These are phyloP conservation scores for Idaea biselata DNA, from an alignment of 2,888 invertebrate genomes.

Conservation along the genomic window DNA sequence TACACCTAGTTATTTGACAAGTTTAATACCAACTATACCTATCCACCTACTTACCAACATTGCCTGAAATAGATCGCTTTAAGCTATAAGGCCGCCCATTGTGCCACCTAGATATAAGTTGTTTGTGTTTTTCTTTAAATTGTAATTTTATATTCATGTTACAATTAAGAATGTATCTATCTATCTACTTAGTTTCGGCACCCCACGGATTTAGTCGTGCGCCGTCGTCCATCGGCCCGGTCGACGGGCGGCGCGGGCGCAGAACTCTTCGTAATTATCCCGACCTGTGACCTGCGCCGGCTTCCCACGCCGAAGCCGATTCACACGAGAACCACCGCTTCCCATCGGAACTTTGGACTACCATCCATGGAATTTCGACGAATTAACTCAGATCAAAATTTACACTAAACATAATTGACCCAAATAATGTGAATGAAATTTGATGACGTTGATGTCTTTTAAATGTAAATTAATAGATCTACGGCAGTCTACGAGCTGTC, in stretches of 20 bases:
- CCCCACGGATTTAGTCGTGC: background rate
- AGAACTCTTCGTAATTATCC: conserved; percentile 60
- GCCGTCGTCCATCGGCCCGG: background rate
- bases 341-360: conserved; percentile 57
- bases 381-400: background rate
- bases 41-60: too few species aligned
- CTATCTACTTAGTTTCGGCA: background rate
- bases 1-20: too few species aligned
- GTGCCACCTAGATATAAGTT: too few species aligned
- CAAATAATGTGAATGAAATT: background rate
- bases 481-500: background rate
- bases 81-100: too few species aligned
- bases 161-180: too few species aligned
- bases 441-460: conserved; percentile 21
- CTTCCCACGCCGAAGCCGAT: conserved; percentile 61
- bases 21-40: too few species aligned
- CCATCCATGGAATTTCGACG: conserved; percentile 4
- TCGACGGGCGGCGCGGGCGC: conserved; percentile 28
- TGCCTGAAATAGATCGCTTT: too few species aligned
- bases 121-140: too few species aligned
- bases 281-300: conserved; percentile 66
- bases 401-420: background rate
- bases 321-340: conserved; percentile 73
- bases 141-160: too few species aligned
- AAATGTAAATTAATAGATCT: background rate